These are phyloP conservation scores for Holacanthella duospinosa DNA, from an alignment of 2,888 invertebrate genomes.

Conservation along the genomic window DNA sequence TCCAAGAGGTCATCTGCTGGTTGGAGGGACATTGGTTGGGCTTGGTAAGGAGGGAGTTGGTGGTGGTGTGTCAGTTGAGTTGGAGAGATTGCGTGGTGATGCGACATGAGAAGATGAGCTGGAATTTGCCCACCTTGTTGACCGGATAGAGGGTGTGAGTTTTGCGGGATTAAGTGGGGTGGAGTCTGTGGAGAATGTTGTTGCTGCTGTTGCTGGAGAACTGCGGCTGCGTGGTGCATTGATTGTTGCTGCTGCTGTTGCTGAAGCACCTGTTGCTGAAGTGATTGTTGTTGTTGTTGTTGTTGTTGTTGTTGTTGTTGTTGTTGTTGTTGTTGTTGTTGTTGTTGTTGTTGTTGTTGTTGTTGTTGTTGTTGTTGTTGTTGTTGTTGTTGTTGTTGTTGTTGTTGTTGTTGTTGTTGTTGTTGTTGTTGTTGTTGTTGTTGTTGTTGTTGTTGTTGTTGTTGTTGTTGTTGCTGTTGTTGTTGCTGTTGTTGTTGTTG, in stretches of 20 bases:
- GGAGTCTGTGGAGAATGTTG: slow-evolving; percentile 6
- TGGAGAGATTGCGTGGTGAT: background rate
- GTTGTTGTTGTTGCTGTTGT: slow-evolving; percentile 42
- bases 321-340: slow-evolving; percentile 9
- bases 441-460: slow-evolving; percentile 38
- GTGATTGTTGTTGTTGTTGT: slow-evolving; percentile 17
- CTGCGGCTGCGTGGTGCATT: background rate
- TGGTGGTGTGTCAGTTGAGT: slow-evolving; percentile 6
- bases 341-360: background rate
- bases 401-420: too few species aligned
- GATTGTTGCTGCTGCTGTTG: background rate
- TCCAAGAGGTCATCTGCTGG: slow-evolving; percentile 51
- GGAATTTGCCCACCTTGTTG: slow-evolving; percentile 9
- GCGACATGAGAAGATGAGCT: background rate
- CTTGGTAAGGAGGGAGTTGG: slow-evolving; percentile 13
- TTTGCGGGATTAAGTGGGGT: slow-evolving; percentile 11
- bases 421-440: slow-evolving; percentile 42
- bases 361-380: background rate
- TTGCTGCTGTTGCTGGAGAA: background rate
- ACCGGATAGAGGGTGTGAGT: slow-evolving; percentile 8
- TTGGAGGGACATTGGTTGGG: slow-evolving; percentile 16
- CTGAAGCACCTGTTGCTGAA: slow-evolving; percentile 13
- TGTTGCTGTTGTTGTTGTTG: slow-evolving; percentile 4
- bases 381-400: slow-evolving; percentile 6
- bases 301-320: slow-evolving; percentile 12